Percentiles rank a stretch among this genome's conserved stretches.
phyloP scores from a whole-genome alignment of 2,797 vertebrate species.

The Galagoides demidoff region DNA sequence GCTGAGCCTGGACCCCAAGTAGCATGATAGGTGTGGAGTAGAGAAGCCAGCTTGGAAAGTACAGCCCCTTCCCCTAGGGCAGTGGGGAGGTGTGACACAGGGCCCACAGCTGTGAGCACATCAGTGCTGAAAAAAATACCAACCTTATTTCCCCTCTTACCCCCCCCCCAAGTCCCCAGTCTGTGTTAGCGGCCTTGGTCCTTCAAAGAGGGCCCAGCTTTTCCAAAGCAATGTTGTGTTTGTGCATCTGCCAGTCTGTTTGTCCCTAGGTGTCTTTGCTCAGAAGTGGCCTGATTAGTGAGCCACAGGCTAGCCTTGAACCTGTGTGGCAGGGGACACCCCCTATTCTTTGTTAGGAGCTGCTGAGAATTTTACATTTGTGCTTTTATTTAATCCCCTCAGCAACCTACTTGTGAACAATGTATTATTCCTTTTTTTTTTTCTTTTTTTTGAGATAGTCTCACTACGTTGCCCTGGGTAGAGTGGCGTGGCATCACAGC shows the following conservation, averaged over 20 bases:
- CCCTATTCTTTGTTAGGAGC: background rate
- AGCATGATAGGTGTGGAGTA: background rate
- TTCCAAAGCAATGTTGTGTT: background rate
- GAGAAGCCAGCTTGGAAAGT: background rate
- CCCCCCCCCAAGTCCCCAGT: background rate
- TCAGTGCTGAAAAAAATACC: background rate
- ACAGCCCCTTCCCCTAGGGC: background rate
- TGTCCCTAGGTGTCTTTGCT: background rate
- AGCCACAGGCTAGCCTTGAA: background rate
- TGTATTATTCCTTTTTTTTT: background rate
- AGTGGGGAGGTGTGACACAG: fast-evolving
- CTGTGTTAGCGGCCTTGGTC: background rate
- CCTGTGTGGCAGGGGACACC: background rate
- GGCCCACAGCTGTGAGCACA: background rate
- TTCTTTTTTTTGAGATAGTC: too few species aligned
- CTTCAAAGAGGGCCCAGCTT: background rate
- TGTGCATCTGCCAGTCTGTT: background rate
- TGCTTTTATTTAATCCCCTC: background rate
- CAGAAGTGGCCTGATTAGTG: background rate
- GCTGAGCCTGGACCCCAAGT: background rate
- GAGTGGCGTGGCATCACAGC: too few species aligned
- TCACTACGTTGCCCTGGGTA: too few species aligned
- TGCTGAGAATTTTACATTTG: background rate
- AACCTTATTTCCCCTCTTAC: too few species aligned
- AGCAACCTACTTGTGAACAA: background rate